A percentile compares a stretch with the other conserved stretches of the same genome.
Conservation (phyloP, 2,888 invertebrate genomes). For the Microplitis deprimator region DNA sequence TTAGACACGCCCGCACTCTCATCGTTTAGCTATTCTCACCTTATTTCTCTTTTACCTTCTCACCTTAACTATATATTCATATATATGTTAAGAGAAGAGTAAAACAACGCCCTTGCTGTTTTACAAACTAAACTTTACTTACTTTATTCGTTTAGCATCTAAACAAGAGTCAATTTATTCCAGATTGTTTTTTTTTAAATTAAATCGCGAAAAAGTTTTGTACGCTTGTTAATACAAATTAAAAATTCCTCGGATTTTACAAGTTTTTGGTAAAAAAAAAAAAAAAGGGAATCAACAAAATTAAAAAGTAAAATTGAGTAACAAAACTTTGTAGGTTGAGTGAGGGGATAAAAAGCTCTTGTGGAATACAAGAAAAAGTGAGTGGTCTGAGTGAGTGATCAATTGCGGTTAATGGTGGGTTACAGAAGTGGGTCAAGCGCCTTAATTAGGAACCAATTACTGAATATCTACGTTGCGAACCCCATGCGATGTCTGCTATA, state of each 20-base stretch:
- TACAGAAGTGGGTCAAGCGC: conserved; percentile 59
- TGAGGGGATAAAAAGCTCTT: background rate
- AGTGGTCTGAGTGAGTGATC: conserved; percentile 31
- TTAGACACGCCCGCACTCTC: conserved; percentile 50
- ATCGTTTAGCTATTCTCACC: conserved; percentile 33
- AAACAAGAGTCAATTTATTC: conserved; percentile 47
- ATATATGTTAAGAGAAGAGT: background rate
- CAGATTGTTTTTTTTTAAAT: conserved; percentile 53
- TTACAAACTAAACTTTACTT: conserved; percentile 4
- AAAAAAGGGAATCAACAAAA: background rate
- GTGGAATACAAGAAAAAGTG: conserved; percentile 4
- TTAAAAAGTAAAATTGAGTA: background rate
- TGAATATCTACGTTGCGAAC: conserved; percentile 52
- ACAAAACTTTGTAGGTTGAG: background rate
- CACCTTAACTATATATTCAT: background rate
- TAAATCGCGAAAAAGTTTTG: conserved; percentile 44
- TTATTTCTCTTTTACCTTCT: conserved; percentile 3
- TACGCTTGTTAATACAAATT: conserved; percentile 23
- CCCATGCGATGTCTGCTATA: conserved; percentile 44
- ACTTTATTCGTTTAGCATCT: background rate
- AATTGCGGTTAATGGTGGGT: conserved; percentile 32
- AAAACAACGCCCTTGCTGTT: conserved; percentile 22
- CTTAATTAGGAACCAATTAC: conserved; percentile 65
- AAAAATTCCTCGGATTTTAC: conserved; percentile 16
- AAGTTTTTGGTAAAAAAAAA: background rate